Conservation (phyloP, 2,888 invertebrate genomes). For the Monochamus alternatus region DNA sequence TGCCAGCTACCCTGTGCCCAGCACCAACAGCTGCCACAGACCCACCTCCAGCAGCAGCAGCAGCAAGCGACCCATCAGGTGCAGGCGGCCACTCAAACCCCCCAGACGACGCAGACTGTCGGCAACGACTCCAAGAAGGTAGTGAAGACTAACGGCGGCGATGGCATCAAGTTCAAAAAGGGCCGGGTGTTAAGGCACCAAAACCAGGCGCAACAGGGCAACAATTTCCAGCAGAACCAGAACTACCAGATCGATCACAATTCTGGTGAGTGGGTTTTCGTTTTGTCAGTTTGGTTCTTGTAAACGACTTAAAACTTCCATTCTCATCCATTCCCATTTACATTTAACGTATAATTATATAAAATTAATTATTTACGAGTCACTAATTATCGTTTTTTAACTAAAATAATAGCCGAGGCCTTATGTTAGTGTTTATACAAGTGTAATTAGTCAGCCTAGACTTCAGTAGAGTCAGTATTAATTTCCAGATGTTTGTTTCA, state of each 20-base stretch:
- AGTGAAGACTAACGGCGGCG: slow-evolving; percentile 54
- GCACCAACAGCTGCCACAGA: slow-evolving; percentile 60
- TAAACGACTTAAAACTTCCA: no score
- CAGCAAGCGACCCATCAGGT: slow-evolving; percentile 70
- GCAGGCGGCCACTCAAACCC: slow-evolving; percentile 79
- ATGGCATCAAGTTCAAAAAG: slow-evolving; percentile 69
- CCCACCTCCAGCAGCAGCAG: slow-evolving; percentile 53
- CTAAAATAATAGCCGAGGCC: neutral
- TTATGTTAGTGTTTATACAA: neutral
- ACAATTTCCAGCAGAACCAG: slow-evolving; percentile 70
- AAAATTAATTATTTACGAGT: neutral
- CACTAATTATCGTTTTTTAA: neutral
- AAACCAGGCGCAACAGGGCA: slow-evolving; percentile 67
- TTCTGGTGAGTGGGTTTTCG: slow-evolving; percentile 65
- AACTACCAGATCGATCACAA: slow-evolving; percentile 73
- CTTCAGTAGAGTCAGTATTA: no score
- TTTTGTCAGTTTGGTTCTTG: slow-evolving; percentile 7
- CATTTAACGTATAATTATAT: no score
- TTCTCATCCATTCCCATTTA: no score
- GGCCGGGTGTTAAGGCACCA: slow-evolving; percentile 69
- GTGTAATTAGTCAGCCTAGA: no score
- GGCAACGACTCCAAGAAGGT: slow-evolving; percentile 63
- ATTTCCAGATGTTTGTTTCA: no score
- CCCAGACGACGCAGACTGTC: slow-evolving; percentile 64
- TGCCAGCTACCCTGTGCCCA: slow-evolving; percentile 65